These are phyloP conservation scores for Ornithoptera priamus DNA, from an alignment of 2,888 invertebrate genomes.

Conservation along the genomic window DNA sequence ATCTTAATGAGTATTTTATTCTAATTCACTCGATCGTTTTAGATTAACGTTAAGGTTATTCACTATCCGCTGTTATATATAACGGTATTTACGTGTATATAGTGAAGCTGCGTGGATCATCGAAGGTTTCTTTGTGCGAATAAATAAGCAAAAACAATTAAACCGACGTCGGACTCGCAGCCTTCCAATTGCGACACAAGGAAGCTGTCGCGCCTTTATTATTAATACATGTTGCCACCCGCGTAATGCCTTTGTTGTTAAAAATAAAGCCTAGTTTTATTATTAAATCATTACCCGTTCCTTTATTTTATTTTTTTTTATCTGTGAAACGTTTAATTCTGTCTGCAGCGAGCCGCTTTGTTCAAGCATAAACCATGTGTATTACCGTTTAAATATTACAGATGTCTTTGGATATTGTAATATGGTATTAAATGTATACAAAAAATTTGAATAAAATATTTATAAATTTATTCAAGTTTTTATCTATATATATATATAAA, in stretches of 20 bases:
- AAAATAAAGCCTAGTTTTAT: conserved; percentile 11
- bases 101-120: not conserved
- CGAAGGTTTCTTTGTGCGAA: conserved; percentile 21
- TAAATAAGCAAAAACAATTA: conserved; percentile 28
- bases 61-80: not conserved
- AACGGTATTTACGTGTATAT: not conserved
- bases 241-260: conserved; percentile 33
- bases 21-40: not conserved
- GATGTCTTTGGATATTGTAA: too few relatives aligned
- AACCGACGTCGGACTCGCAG: conserved; percentile 26
- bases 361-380: not conserved
- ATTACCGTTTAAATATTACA: not conserved
- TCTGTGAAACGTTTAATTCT: not conserved
- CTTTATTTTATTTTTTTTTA: conserved; percentile 5
- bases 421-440: too few relatives aligned
- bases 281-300: conserved; percentile 15
- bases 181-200: conserved; percentile 36
- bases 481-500: too few relatives aligned
- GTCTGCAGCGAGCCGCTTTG: not conserved
- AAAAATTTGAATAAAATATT: too few relatives aligned
- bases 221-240: conserved; percentile 39
- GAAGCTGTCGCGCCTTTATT: conserved; percentile 36
- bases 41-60: not conserved
- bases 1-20: not conserved
- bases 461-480: too few relatives aligned